Conservation (phyloP, 2,888 invertebrate genomes). For the Orthosia gothica region DNA sequence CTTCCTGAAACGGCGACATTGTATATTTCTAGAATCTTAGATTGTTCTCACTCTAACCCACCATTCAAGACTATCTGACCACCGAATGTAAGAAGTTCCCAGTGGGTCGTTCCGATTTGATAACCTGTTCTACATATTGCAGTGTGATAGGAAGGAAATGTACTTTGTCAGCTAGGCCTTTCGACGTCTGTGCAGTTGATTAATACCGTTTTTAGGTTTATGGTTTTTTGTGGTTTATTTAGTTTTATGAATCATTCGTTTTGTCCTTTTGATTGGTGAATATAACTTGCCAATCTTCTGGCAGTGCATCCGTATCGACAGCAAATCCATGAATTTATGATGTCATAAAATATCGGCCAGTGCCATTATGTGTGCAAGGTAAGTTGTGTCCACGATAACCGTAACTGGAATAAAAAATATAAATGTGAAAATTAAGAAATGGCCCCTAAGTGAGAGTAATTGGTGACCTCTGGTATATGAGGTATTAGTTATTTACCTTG, state of each 20-base stretch:
- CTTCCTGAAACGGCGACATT: constrained; percentile 98
- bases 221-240: too few relatives aligned
- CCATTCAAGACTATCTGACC: constrained; percentile 99
- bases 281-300: constrained; percentile 95
- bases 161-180: constrained; percentile 99
- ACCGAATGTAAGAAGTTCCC: constrained; percentile 99
- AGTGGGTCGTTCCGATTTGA: constrained; percentile 98
- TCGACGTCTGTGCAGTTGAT: constrained; percentile 99
- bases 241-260: constrained; percentile 97
- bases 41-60: constrained; percentile 97
- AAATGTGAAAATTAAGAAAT: neutral
- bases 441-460: too few relatives aligned
- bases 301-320: constrained; percentile 94
- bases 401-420: constrained; percentile 92
- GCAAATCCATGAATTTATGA: constrained; percentile 99
- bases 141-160: constrained; percentile 99
- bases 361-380: too few relatives aligned
- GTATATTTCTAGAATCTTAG: constrained; percentile 97
- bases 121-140: constrained; percentile 99
- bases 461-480: too few relatives aligned
- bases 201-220: constrained; percentile 98
- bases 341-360: constrained; percentile 98
- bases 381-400: constrained; percentile 99
- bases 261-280: constrained; percentile 99
- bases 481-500: constrained; percentile 93